Evolutionary conservation across 1,140 invertebrate genomes (phyloP).

Genomic region (Zaprionus nigranus): DNA sequence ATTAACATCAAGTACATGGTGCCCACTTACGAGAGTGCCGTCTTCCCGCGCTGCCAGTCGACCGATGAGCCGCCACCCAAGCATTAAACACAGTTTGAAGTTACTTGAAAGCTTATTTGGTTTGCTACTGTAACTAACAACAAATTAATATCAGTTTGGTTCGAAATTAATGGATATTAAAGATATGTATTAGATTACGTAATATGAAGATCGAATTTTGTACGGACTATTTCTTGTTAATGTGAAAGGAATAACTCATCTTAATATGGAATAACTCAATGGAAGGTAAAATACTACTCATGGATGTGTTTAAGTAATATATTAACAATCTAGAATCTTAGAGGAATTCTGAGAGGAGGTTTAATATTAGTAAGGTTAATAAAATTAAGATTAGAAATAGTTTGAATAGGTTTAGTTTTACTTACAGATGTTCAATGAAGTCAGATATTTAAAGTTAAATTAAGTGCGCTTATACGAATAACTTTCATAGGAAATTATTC

Average conservation of each 20-base stretch:
- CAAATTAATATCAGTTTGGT: slow-evolving; percentile 30
- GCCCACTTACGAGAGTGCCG: slow-evolving; percentile 97
- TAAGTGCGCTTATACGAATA: too few species aligned
- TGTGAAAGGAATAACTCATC: background rate
- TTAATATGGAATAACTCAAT: too few species aligned
- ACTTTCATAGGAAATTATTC: too few species aligned
- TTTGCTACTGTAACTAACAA: slow-evolving; percentile 15
- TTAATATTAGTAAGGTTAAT: too few species aligned
- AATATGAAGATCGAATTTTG: background rate
- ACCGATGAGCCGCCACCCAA: slow-evolving; percentile 6
- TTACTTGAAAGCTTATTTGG: slow-evolving; percentile 8
- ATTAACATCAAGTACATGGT: slow-evolving; percentile 99
- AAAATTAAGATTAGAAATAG: background rate
- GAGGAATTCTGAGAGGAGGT: too few species aligned
- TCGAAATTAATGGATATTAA: slow-evolving; percentile 38
- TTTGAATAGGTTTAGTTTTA: background rate
- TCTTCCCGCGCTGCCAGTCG: slow-evolving; percentile 84
- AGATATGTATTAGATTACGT: background rate
- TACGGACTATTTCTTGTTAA: background rate
- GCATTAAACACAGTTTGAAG: slow-evolving; percentile 4
- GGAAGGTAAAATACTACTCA: too few species aligned
- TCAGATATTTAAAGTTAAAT: too few species aligned
- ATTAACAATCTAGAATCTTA: too few species aligned
- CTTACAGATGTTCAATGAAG: too few species aligned
- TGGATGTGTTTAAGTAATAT: too few species aligned